Percentiles rank a stretch among this genome's conserved stretches.
These are phyloP conservation scores for Melieria picta DNA, from an alignment of 2,888 invertebrate genomes.

Conservation along the genomic window DNA sequence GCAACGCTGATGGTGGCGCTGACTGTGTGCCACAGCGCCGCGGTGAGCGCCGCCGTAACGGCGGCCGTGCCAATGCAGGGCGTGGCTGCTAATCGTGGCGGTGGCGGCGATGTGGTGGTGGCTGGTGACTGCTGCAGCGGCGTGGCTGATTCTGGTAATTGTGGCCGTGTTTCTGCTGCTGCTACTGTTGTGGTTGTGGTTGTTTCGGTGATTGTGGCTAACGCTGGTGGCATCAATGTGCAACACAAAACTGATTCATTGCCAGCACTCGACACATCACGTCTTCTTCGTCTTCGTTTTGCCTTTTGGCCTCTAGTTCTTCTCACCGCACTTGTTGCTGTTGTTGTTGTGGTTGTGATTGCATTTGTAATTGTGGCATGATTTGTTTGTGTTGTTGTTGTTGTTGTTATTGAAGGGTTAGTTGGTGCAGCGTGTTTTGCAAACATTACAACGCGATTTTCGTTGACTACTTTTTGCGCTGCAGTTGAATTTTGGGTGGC, in stretches of 20 bases:
- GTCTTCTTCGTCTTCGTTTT: constrained; percentile 37
- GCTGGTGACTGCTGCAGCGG: constrained; percentile 4
- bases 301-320: constrained; percentile 36
- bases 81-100: constrained; percentile 18
- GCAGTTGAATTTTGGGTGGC: too few relatives aligned
- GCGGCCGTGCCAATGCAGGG: constrained; percentile 21
- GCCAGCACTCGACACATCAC: constrained; percentile 32
- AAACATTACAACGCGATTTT: constrained; percentile 45
- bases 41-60: constrained; percentile 18
- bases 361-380: constrained; percentile 1
- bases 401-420: constrained; percentile 34
- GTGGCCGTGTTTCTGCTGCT: constrained; percentile 13
- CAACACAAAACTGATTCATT: neutral
- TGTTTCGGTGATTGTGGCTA: constrained; percentile 15
- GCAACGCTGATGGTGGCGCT: constrained; percentile 35
- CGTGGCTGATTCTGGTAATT: neutral
- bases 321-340: constrained; percentile 21
- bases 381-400: constrained; percentile 17
- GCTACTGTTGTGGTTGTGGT: constrained; percentile 26
- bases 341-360: constrained; percentile 18
- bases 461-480: neutral
- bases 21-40: neutral
- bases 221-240: constrained; percentile 8
- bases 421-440: constrained; percentile 27
- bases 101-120: constrained; percentile 45